Conservation (phyloP, 2,113 vertebrate species). For the Coturnix japonica region DNA sequence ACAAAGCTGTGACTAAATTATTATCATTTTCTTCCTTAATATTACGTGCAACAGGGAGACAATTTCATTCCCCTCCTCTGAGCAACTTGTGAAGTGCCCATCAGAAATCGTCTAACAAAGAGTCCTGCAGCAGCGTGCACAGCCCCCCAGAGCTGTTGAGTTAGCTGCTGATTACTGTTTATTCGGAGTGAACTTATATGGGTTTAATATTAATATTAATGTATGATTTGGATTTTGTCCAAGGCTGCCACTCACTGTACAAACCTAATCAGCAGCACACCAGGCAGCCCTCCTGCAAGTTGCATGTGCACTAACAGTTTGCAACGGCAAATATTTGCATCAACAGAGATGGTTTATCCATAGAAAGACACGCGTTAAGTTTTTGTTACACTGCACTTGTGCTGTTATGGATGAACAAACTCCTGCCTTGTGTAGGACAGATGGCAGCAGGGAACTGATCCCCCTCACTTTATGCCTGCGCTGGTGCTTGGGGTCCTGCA, state of each 20-base stretch:
- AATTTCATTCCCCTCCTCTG: not conserved
- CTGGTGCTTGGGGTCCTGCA: not conserved
- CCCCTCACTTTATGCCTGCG: not conserved
- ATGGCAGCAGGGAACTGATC: not conserved
- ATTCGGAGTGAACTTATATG: not conserved
- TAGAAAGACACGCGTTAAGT: not conserved
- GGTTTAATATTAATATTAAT: constrained; percentile 3
- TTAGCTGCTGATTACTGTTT: not conserved
- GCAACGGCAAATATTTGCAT: constrained; percentile 14
- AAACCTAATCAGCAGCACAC: not conserved
- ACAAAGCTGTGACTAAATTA: not conserved
- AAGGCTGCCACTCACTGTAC: constrained; percentile 17
- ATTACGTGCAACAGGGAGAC: not conserved
- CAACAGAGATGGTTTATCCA: not conserved
- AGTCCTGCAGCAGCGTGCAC: not conserved
- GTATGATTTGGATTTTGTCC: constrained; percentile 25
- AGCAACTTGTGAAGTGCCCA: not conserved
- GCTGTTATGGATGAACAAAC: not conserved
- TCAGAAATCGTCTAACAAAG: not conserved
- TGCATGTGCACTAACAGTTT: not conserved
- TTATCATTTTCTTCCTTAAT: not conserved
- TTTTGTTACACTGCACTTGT: not conserved
- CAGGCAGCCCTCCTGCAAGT: not conserved
- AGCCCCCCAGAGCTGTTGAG: not conserved
- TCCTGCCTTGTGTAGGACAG: not conserved